phyloP scores from a whole-genome alignment of 2,113 vertebrate species.

The Urocolius indicus region DNA sequence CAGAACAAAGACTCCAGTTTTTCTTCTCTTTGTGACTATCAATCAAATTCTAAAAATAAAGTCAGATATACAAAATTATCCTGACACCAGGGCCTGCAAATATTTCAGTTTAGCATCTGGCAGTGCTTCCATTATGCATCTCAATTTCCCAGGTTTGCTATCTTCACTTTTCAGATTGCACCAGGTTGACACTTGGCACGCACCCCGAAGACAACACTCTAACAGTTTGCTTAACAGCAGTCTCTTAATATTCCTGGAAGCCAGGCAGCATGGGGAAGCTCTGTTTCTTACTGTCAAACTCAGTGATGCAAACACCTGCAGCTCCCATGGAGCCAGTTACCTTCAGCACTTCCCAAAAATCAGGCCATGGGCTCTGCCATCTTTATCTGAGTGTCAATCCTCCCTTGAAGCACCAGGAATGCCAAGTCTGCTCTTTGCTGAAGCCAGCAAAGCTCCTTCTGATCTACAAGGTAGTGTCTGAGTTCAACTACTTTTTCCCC shows the following conservation, averaged over 20 bases:
- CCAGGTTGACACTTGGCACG: conserved; percentile 53
- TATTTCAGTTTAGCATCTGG: conserved; percentile 25
- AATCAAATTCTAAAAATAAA: conserved; percentile 45
- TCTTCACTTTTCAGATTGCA: not conserved
- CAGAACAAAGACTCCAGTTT: conserved; percentile 27
- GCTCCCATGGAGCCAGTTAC: not conserved
- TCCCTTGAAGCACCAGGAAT: not conserved
- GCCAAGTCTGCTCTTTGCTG: not conserved
- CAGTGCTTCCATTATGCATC: not conserved
- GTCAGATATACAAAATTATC: conserved; percentile 29
- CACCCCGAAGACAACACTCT: not conserved
- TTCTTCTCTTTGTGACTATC: not conserved
- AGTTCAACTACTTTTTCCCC: too few species aligned
- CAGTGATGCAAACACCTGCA: not conserved
- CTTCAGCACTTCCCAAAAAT: not conserved
- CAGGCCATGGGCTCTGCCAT: not conserved
- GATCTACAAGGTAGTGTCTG: not conserved
- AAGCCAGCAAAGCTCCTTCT: not conserved
- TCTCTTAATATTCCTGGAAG: not conserved
- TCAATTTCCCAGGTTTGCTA: conserved; percentile 24
- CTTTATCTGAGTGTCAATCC: not conserved
- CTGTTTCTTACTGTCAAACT: not conserved
- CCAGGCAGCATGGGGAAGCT: not conserved
- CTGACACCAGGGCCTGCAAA: conserved; percentile 32
- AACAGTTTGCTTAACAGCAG: conserved; percentile 39